phyloP scores from a whole-genome alignment of 2,797 vertebrate genomes.

The Brachyalestes nurse region DNA sequence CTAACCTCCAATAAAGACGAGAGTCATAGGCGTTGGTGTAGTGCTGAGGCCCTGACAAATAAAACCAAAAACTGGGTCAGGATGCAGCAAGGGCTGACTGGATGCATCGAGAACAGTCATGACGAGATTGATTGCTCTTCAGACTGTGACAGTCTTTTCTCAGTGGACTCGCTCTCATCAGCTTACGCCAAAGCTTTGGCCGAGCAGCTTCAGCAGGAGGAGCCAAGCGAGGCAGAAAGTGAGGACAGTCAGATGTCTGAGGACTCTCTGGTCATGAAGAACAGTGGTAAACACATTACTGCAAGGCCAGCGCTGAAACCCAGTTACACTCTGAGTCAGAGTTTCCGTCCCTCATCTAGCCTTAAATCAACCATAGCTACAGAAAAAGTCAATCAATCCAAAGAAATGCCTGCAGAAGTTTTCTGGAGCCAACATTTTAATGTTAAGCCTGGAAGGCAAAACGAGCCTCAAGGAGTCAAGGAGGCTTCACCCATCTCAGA shows the following conservation, averaged over 20 bases:
- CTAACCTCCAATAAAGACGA: conserved; percentile 59
- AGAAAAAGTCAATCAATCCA: conserved; percentile 58
- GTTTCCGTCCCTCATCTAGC: conserved; percentile 46
- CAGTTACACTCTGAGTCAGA: conserved; percentile 55
- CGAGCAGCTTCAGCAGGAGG: conserved; percentile 77
- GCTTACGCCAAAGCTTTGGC: conserved; percentile 77
- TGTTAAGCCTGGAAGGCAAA: conserved; percentile 55
- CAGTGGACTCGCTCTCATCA: conserved; percentile 91
- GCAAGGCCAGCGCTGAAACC: conserved; percentile 59
- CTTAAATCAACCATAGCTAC: conserved; percentile 71
- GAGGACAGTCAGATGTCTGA: conserved; percentile 91
- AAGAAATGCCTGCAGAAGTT: conserved; percentile 80
- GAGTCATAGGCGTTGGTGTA: conserved; percentile 77
- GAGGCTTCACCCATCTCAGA: neutral
- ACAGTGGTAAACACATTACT: conserved; percentile 54
- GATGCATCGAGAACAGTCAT: conserved; percentile 67
- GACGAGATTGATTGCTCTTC: conserved; percentile 76
- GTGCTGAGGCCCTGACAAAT: conserved; percentile 75
- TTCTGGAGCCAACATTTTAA: conserved; percentile 76
- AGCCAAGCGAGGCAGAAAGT: conserved; percentile 84
- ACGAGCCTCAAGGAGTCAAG: conserved; percentile 31
- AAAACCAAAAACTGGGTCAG: conserved; percentile 71
- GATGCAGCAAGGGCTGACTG: conserved; percentile 61
- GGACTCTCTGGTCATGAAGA: conserved; percentile 82
- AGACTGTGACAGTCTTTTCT: conserved; percentile 90